Evolutionary conservation across 2,113 vertebrate genomes (phyloP), one percentile per base, ranked within the genome.

Genomic region (Zeus faber): DNA sequence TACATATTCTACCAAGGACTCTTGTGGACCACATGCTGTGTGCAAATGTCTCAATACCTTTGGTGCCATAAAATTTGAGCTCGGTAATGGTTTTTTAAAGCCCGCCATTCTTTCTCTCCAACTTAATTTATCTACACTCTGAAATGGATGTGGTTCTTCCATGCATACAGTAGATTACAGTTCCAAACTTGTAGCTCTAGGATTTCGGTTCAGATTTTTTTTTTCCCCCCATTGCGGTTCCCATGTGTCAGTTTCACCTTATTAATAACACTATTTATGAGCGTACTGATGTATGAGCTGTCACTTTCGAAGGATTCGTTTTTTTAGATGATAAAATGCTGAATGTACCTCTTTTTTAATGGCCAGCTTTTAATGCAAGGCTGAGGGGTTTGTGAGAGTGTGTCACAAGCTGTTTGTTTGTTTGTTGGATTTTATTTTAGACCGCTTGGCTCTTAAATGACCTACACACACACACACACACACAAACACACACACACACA

Each of bases 401-500:
- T n/a, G n/a, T n/a, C n/a, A n/a, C n/a, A n/a, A n/a, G n/a, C n/a
- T n/a, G n/a, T n/a, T n/a, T n/a, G n/a, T n/a, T n/a, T n/a, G n/a
- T n/a, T n/a, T n/a, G n/a, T n/a, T n/a, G n/a, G n/a, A n/a, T n/a
- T n/a, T n/a, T n/a, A n/a, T n/a, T n/a, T n/a, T n/a, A n/a, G n/a
- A n/a, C n/a, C n/a, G n/a, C n/a, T n/a, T n/a, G n/a, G n/a, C n/a
- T n/a, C n/a, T n/a, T n/a, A n/a, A n/a, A n/a, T n/a, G n/a, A n/a
- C n/a, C n/a, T n/a, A n/a, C n/a, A n/a, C n/a, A n/a, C n/a, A n/a
- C n/a, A n/a, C n/a, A n/a, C n/a, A n/a, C n/a, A n/a, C n/a, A n/a
- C n/a, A n/a, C n/a, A n/a, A n/a, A n/a, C n/a, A n/a, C 54, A 45
- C n/a, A 40, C 29, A 18, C 31, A 23, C 52, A 47, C 54, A 35